Percentiles rank a stretch among this genome's conserved stretches.
These are phyloP conservation scores for Proterorhinus semilunaris DNA, from an alignment of 2,113 vertebrate genomes.

Conservation along the genomic window DNA sequence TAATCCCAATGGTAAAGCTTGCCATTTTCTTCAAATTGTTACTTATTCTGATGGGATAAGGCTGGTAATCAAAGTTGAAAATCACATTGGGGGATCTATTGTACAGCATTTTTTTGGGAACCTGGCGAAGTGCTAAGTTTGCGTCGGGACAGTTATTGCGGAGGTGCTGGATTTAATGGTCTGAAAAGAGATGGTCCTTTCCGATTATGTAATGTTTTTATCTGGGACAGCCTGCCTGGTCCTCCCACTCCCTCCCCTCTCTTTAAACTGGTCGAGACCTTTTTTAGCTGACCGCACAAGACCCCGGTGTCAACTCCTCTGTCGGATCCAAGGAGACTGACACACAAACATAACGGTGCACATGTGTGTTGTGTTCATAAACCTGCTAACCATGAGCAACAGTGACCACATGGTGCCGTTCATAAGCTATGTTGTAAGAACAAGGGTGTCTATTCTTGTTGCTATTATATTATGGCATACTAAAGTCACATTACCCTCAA, in stretches of 20 bases:
- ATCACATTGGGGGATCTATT: no score
- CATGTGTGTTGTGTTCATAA: background rate
- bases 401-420: background rate
- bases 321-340: slow-evolving; percentile 12
- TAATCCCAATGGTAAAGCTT: no score
- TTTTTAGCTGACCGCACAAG: slow-evolving; percentile 40
- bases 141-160: slow-evolving; percentile 32
- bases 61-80: no score
- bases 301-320: slow-evolving; percentile 26
- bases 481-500: no score
- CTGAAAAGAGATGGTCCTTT: slow-evolving; percentile 58
- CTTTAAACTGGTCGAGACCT: slow-evolving; percentile 10
- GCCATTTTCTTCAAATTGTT: no score
- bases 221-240: slow-evolving; percentile 34
- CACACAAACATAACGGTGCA: slow-evolving; percentile 6
- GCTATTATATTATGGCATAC: no score
- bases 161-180: slow-evolving; percentile 46
- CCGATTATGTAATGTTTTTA: slow-evolving; percentile 58
- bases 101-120: slow-evolving; percentile 12
- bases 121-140: slow-evolving; percentile 49
- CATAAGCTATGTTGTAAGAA: no score
- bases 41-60: no score
- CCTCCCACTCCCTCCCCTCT: slow-evolving; percentile 1
- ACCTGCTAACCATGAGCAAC: no score
- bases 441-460: no score